phyloP scores from a whole-genome alignment of 2,113 vertebrate species.

The Clarias gariepinus region DNA sequence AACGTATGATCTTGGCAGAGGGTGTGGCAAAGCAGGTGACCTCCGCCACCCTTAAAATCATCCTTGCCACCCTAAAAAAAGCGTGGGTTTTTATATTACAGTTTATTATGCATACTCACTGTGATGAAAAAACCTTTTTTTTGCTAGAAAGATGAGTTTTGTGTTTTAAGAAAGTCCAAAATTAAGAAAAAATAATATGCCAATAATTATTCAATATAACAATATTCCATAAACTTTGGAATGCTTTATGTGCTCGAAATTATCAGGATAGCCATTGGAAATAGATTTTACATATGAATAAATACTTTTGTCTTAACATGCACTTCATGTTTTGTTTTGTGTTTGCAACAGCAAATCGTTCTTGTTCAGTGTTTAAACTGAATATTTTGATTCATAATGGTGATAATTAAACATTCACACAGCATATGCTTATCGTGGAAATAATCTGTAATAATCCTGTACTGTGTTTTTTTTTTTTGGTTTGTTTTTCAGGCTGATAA shows the following conservation, averaged over 20 bases:
- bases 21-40: not conserved
- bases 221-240: not conserved
- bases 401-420: not conserved
- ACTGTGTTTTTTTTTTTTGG: not conserved
- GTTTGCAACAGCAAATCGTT: not conserved
- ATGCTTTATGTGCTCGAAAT: not conserved
- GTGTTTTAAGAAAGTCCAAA: not conserved
- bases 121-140: not conserved
- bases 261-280: not conserved
- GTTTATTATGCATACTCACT: too few species aligned
- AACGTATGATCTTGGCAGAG: not conserved
- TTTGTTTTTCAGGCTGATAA: constrained; percentile 77
- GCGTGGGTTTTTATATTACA: too few species aligned
- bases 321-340: not conserved
- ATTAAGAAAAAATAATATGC: not conserved
- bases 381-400: not conserved
- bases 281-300: not conserved
- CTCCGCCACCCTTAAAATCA: not conserved
- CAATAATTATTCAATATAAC: too few species aligned
- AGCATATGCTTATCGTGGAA: not conserved
- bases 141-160: not conserved
- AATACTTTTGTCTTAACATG: not conserved
- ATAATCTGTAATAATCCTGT: not conserved
- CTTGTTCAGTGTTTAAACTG: not conserved
- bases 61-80: not conserved